A percentile compares a stretch with the other conserved stretches of the same genome.
phyloP scores from a whole-genome alignment of 37 sponge, comb jelly and placozoan species.

The Geodia barretti region DNA sequence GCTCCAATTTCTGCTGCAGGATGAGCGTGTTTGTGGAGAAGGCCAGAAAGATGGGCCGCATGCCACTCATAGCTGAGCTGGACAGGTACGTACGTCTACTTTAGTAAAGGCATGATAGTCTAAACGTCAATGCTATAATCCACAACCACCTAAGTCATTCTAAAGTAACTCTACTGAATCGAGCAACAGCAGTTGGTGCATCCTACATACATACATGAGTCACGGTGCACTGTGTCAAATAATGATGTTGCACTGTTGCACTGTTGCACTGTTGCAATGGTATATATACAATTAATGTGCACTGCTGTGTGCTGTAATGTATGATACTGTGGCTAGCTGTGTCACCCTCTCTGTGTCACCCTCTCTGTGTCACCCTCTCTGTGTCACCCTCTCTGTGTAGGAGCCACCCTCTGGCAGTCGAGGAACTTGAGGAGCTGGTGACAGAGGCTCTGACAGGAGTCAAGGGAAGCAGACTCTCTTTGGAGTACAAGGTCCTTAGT shows the following conservation, averaged over 20 bases:
- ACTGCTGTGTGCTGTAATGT: too few relatives aligned
- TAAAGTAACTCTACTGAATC: too few relatives aligned
- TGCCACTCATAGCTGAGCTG: slow-evolving; percentile 14
- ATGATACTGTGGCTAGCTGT: too few relatives aligned
- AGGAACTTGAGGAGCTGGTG: slow-evolving; percentile 13
- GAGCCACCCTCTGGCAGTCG: slow-evolving; percentile 13
- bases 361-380: neutral
- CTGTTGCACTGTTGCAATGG: too few relatives aligned
- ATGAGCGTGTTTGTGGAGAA: slow-evolving; percentile 29
- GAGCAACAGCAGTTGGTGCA: too few relatives aligned
- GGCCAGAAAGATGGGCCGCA: slow-evolving; percentile 37
- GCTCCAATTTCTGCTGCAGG: neutral
- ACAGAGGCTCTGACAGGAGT: neutral
- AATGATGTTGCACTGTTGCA: too few relatives aligned
- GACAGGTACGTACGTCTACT: slow-evolving; percentile 1
- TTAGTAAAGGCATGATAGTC: too few relatives aligned
- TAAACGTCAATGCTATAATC: too few relatives aligned
- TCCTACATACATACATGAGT: too few relatives aligned
- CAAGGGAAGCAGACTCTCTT: neutral
- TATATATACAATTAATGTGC: too few relatives aligned
- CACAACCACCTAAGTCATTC: too few relatives aligned
- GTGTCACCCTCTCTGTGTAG: neutral
- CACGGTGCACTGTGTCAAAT: too few relatives aligned
- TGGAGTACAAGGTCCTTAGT: slow-evolving; percentile 19
- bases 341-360: neutral